phyloP scores from a whole-genome alignment of 1,140 invertebrate species.

The Leguminivora glycinivorella region DNA sequence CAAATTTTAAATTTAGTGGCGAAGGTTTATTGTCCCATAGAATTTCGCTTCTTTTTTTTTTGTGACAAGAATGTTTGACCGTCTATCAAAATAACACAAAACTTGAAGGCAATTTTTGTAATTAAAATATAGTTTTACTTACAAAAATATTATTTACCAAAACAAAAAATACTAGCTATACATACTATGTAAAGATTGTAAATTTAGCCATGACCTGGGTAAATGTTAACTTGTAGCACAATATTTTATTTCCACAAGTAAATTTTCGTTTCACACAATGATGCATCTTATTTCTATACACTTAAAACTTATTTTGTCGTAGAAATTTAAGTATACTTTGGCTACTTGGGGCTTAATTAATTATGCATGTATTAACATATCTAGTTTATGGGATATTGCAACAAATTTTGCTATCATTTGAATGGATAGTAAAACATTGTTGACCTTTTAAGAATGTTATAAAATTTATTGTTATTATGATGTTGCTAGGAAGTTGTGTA shows the following conservation, averaged over 20 bases:
- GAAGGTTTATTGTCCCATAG: too few species aligned
- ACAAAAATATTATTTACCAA: too few species aligned
- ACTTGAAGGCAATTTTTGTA: too few species aligned
- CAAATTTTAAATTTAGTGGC: too few species aligned
- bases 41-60: too few species aligned
- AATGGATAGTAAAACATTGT: neutral
- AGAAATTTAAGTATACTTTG: neutral
- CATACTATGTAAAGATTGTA: neutral
- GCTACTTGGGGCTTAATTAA: neutral
- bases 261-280: neutral
- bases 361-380: conserved; percentile 7
- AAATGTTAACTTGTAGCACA: neutral
- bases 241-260: neutral
- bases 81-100: too few species aligned
- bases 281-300: neutral
- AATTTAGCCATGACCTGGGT: neutral
- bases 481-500: too few species aligned
- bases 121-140: too few species aligned
- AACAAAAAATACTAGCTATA: too few species aligned
- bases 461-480: too few species aligned
- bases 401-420: neutral
- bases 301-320: neutral
- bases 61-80: too few species aligned
- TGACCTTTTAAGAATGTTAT: neutral
- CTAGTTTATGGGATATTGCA: neutral